Conservation (phyloP, 2,113 vertebrate genomes). For the Nicator chloris region DNA sequence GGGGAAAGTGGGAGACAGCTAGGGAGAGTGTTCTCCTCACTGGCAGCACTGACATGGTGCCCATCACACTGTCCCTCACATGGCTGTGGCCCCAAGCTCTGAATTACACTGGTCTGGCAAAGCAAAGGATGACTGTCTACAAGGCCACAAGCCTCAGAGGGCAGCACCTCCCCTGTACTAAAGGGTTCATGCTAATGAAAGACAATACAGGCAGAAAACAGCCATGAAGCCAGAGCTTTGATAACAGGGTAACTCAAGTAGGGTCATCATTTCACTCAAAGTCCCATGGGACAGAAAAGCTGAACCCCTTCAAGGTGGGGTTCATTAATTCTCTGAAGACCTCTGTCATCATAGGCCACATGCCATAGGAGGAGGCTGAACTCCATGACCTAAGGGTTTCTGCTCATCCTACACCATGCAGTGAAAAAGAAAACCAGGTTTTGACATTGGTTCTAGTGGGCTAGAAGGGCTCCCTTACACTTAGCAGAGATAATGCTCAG, state of each 20-base stretch:
- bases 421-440: neutral
- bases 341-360: neutral
- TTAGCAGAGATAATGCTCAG: neutral
- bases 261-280: neutral
- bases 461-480: neutral
- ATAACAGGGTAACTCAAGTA: neutral
- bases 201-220: neutral
- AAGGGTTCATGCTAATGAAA: neutral
- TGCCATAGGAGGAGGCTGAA: neutral
- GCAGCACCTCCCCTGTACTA: neutral
- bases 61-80: accelerated
- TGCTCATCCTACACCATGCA: neutral
- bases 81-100: accelerated
- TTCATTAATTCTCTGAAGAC: neutral
- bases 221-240: neutral
- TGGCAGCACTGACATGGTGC: neutral
- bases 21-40: neutral
- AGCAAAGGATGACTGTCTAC: neutral
- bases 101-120: neutral
- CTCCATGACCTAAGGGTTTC: neutral
- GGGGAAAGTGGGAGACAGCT: accelerated
- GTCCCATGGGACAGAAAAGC: accelerated
- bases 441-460: neutral
- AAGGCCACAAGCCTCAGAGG: neutral
- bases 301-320: neutral